These are phyloP conservation scores for Eulemur coronatus DNA, from an alignment of 2,797 vertebrate species.

Conservation along the genomic window DNA sequence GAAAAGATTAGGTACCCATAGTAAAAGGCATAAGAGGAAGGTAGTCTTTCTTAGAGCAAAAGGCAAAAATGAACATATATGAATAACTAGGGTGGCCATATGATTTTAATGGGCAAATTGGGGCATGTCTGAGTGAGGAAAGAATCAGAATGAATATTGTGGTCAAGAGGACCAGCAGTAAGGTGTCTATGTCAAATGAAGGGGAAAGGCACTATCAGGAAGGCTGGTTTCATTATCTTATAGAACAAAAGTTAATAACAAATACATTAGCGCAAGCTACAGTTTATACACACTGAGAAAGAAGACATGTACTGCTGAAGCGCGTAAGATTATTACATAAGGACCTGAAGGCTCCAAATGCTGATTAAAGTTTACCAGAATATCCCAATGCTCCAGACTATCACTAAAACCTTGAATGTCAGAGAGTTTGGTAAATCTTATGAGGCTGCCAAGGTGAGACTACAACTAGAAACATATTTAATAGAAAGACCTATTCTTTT, in stretches of 20 bases:
- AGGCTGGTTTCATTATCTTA: background rate
- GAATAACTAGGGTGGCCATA: background rate
- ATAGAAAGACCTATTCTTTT: background rate
- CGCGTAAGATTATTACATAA: background rate
- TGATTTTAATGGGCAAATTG: background rate
- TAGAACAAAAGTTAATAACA: background rate
- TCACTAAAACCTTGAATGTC: background rate
- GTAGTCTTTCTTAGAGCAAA: background rate
- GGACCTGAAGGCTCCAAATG: background rate
- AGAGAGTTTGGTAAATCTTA: slow-evolving; percentile 4
- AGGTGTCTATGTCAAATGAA: background rate
- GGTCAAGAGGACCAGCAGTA: background rate
- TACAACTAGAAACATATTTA: background rate
- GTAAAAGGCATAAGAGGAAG: background rate
- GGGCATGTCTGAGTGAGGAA: background rate
- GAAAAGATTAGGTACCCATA: background rate
- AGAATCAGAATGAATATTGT: background rate
- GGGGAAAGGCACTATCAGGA: background rate
- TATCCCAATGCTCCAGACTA: background rate
- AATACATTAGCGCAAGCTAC: background rate
- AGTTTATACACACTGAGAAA: background rate
- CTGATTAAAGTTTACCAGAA: background rate
- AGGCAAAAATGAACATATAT: background rate
- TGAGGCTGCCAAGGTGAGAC: background rate
- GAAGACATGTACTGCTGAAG: background rate